Percentiles rank a stretch among this genome's conserved stretches.
Conservation (phyloP, 2,797 vertebrate species). For the Galaxias olidus region DNA sequence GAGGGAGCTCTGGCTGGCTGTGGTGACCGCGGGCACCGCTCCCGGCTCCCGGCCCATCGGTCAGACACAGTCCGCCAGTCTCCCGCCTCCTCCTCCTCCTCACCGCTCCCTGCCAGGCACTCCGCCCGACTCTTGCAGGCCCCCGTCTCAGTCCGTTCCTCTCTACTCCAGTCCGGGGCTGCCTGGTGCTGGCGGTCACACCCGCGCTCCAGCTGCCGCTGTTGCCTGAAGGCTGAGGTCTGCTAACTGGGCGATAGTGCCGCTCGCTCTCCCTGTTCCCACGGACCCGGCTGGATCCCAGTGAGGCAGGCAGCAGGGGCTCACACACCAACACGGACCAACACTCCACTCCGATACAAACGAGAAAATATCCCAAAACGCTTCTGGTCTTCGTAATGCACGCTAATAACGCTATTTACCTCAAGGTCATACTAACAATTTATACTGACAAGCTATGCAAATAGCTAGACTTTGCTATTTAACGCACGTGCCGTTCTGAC, state of each 20-base stretch:
- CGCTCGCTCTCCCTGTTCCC: constrained; percentile 44
- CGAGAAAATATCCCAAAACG: too few relatives aligned
- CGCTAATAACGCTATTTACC: too few relatives aligned
- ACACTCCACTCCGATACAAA: background rate
- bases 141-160: constrained; percentile 23
- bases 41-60: constrained; percentile 54
- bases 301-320: background rate
- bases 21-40: constrained; percentile 63
- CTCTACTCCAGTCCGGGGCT: constrained; percentile 53
- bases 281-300: constrained; percentile 17
- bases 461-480: too few relatives aligned
- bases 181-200: constrained; percentile 49
- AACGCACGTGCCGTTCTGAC: too few relatives aligned
- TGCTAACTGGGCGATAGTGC: constrained; percentile 64
- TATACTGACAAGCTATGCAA: too few relatives aligned
- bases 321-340: background rate
- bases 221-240: constrained; percentile 59
- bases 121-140: constrained; percentile 47
- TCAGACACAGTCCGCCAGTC: constrained; percentile 67
- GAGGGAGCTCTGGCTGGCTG: constrained; percentile 61
- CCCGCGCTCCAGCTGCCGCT: constrained; percentile 39
- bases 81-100: constrained; percentile 47
- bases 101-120: constrained; percentile 47
- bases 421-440: too few relatives aligned
- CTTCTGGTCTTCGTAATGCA: too few relatives aligned